A percentile compares a stretch with the other conserved stretches of the same genome.
Conservation (phyloP, 2,888 invertebrate species). For the Drosophila anceps region DNA sequence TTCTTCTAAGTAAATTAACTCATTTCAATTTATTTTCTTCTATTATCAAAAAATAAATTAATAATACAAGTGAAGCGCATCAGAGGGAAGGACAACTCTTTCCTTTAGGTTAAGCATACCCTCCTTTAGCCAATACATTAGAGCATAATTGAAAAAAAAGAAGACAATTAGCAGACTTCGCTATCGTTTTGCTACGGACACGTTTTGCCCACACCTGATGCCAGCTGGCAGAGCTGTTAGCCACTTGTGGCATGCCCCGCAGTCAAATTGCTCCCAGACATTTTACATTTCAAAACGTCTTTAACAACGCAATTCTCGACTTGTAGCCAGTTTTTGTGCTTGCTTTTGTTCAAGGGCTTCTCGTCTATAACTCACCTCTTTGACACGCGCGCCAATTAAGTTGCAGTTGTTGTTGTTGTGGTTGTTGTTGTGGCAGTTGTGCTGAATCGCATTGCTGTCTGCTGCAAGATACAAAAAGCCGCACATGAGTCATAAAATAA, state of each 20-base stretch:
- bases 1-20: background rate
- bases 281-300: conserved; percentile 28
- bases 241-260: conserved; percentile 78
- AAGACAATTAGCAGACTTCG: conserved; percentile 39
- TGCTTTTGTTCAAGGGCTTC: conserved; percentile 26
- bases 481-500: conserved; percentile 64
- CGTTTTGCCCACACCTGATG: conserved; percentile 48
- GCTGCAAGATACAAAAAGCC: conserved; percentile 51
- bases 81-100: background rate
- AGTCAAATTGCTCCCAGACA: conserved; percentile 62
- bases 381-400: conserved; percentile 68
- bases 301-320: conserved; percentile 14
- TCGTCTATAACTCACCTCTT: conserved; percentile 61
- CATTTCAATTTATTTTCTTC: too few species aligned
- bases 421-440: conserved; percentile 38
- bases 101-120: background rate
- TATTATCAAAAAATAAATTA: background rate
- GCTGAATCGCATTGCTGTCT: conserved; percentile 47
- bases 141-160: conserved; percentile 24
- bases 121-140: background rate
- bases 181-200: conserved; percentile 35
- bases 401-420: conserved; percentile 36
- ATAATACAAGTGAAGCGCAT: background rate
- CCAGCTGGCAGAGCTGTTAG: conserved; percentile 21
- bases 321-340: conserved; percentile 25